Percentiles rank a stretch among this genome's conserved stretches.
Conservation (phyloP, 2,797 vertebrate species). For the Chiroxiphia lanceolata region DNA sequence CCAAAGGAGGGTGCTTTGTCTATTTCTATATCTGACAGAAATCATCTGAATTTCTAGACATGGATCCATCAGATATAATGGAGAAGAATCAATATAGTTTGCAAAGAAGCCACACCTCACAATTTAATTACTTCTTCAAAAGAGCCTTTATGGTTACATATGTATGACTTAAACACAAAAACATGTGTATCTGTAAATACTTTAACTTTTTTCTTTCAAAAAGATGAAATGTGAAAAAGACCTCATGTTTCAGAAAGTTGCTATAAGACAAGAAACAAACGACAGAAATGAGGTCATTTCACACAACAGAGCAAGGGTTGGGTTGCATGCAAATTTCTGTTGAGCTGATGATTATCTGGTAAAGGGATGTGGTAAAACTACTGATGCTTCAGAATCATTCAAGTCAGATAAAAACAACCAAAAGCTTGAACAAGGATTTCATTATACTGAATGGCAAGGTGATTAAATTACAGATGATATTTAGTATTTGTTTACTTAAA, state of each 20-base stretch:
- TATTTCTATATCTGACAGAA: neutral
- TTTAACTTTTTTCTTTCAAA: neutral
- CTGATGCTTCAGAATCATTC: neutral
- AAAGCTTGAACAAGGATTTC: neutral
- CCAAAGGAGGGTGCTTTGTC: neutral
- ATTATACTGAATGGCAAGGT: neutral
- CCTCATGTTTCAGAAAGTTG: neutral
- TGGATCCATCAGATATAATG: neutral
- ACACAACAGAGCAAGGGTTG: neutral
- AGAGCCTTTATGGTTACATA: neutral
- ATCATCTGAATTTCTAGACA: neutral
- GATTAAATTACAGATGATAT: neutral
- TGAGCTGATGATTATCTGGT: neutral
- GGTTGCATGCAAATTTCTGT: neutral
- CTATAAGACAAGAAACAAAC: neutral
- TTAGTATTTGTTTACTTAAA: neutral
- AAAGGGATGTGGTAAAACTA: neutral
- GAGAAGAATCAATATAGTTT: neutral
- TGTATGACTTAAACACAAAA: neutral
- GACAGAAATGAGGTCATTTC: neutral
- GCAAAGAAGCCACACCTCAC: neutral
- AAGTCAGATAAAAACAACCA: neutral
- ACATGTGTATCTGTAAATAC: neutral
- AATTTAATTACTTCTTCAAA: neutral
- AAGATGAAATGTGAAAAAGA: neutral